Evolutionary conservation across 1,140 invertebrate genomes (phyloP).

Genomic region (Heliconius congener): DNA sequence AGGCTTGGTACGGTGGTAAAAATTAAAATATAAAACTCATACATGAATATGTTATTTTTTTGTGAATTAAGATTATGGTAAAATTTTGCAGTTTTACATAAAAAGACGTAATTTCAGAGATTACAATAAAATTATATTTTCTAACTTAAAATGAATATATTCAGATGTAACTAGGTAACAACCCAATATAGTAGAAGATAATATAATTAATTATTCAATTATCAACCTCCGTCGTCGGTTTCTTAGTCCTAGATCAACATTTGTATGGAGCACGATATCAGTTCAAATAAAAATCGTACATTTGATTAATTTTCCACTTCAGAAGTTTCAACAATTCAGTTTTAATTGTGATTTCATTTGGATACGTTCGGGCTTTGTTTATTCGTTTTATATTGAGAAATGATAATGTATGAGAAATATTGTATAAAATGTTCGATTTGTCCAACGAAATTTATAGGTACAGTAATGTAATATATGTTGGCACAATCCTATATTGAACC

Average conservation of each 20-base stretch:
- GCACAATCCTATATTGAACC: neutral
- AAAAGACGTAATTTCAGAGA: neutral
- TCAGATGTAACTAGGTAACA: neutral
- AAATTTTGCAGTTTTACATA: no score
- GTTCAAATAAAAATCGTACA: slow-evolving; percentile 30
- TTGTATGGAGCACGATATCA: slow-evolving; percentile 21
- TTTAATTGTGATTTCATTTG: slow-evolving; percentile 38
- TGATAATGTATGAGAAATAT: neutral
- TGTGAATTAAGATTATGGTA: no score
- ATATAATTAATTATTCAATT: slow-evolving; percentile 7
- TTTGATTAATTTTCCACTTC: slow-evolving; percentile 39
- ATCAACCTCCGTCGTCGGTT: neutral
- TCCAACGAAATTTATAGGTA: neutral
- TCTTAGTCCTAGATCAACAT: slow-evolving; percentile 3
- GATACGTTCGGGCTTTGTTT: slow-evolving; percentile 35
- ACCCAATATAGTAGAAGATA: neutral
- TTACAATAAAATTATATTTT: neutral
- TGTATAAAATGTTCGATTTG: neutral
- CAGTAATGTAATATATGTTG: neutral
- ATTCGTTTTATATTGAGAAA: slow-evolving; percentile 30
- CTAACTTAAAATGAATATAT: neutral
- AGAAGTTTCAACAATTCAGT: slow-evolving; percentile 35
- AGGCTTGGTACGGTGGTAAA: neutral
- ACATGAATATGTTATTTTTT: no score
- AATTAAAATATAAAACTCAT: no score